Base-by-base conservation (phyloP, 2,888 invertebrate genomes). In the Eledone cirrhosa region DNA sequence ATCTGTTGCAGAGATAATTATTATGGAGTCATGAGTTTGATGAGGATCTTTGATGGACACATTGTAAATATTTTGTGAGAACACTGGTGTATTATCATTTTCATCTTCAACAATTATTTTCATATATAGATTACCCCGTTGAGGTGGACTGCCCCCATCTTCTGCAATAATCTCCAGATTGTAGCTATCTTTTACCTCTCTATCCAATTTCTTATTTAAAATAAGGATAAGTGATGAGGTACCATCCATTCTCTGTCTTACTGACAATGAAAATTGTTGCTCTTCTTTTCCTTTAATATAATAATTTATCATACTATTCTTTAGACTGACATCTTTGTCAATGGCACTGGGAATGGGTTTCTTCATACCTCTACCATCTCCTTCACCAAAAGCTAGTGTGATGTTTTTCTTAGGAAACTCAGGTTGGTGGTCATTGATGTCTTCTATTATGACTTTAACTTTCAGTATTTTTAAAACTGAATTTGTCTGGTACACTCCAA, bases 1-100 rank as follows among this genome's bases (percentile, higher is more conserved):
- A 89, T 98, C 98, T 14, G 93, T 93, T 0, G 97, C 97, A 22
- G 94, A 93, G 0, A 98, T 94, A 63, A 77, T 76, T 29, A 59
- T 22, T 22, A 78, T 22, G 22, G 72, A 19, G 29, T 72, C 81
- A 19, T 80, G 27, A 24, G 84, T 82, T 22, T 83, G 82, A 27
- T 81, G 80, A 24, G 78, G 81, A 8, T 82, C 77, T 16, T 78
- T 79, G 14, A 82, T 82, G 22, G 81, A 82, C 13, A 84, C 82
- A 31, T 80, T 82, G 63, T 85, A 80, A 76, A 83, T 80, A 77
- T 84, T 84, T 13, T 80, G 78, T 13, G 81, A 16, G 79, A 86
- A 86, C 24, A 72, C 72, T 2, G 86, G 86, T 19, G 82, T 79
- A 77, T 84, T 83, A 78, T 86, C 86, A 76, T 86, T 86, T 3